Evolutionary conservation across 2,888 invertebrate species (phyloP), one percentile per base, ranked within the genome.

Genomic region (Adelphocoris suturalis): DNA sequence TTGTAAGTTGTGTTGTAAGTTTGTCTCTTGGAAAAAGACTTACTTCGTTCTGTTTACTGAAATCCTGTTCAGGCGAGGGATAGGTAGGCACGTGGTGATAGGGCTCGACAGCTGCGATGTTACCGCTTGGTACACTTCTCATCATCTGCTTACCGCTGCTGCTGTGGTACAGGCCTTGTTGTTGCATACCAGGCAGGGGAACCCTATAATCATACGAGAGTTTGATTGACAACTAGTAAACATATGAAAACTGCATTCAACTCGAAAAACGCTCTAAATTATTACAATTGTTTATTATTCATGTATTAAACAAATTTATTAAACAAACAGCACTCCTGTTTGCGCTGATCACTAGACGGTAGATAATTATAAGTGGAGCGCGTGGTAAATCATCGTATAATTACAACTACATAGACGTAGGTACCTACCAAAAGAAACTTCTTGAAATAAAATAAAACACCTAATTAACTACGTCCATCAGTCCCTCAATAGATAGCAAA

Each of bases 21-120:
- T 52, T 52, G 1, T 52, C 52, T 2, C 16, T 52, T 52, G 52
- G 52, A 52, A 52, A 52, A 16, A 11, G 16, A 52, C 52, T 85
- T 46, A 76, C 85, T 57, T 89, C 85, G 27, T 87, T 47, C 48
- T 84, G 90, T 86, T 90, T 90, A 89, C 61, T 82, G 89, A 88
- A 91, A 87, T 91, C 90, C 14, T 89, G 75, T 16, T 68, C 75
- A 11, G 91, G 82, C 9, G 91, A 86, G 16, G 86, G 80, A 78
- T 90, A 91, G 78, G 90, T 91, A 88, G 97, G 97, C 92, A 97
- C 96, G 92, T 97, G 97, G 92, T 97, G 97, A 93, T 97, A 97
- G 4, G 97, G 97, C 93, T 97, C 97, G 57, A 97, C 96, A 80
- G 97, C 97, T 23, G 97, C 97, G 91, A 97, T 96, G 93, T 97